Conservation (phyloP, 2,113 vertebrate genomes). For the Callorhinus ursinus region DNA sequence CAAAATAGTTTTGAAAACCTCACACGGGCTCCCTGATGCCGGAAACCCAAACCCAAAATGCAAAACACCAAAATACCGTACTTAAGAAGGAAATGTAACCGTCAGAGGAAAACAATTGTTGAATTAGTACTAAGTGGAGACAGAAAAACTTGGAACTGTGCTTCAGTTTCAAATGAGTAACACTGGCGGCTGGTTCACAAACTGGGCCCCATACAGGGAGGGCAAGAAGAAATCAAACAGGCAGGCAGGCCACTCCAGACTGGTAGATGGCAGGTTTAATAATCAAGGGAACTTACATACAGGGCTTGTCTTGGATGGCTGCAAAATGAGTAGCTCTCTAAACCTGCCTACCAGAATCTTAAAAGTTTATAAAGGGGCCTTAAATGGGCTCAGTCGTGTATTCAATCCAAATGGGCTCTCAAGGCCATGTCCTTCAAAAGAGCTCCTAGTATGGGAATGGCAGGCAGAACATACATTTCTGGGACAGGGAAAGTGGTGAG, state of each 20-base stretch:
- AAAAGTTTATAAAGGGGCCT: not conserved
- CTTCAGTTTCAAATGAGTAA: not conserved
- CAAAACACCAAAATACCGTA: not conserved
- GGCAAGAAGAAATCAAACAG: not conserved
- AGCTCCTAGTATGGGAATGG: not conserved
- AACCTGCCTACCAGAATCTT: not conserved
- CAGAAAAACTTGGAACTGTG: not conserved
- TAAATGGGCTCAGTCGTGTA: not conserved
- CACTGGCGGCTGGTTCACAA: not conserved
- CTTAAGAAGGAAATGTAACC: not conserved
- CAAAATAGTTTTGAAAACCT: not conserved
- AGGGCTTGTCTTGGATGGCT: not conserved
- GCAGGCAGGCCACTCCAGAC: not conserved
- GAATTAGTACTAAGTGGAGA: not conserved
- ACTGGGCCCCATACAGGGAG: not conserved
- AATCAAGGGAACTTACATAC: not conserved
- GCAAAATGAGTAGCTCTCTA: not conserved
- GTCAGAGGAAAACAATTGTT: not conserved
- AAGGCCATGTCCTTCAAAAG: not conserved
- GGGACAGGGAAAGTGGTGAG: not conserved
- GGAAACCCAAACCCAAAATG: not conserved
- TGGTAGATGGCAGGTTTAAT: not conserved
- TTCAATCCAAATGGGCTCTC: not conserved
- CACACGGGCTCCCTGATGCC: not conserved
- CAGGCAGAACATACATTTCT: not conserved